phyloP scores from a whole-genome alignment of 2,113 vertebrate genomes.

The Tachysurus fulvidraco region DNA sequence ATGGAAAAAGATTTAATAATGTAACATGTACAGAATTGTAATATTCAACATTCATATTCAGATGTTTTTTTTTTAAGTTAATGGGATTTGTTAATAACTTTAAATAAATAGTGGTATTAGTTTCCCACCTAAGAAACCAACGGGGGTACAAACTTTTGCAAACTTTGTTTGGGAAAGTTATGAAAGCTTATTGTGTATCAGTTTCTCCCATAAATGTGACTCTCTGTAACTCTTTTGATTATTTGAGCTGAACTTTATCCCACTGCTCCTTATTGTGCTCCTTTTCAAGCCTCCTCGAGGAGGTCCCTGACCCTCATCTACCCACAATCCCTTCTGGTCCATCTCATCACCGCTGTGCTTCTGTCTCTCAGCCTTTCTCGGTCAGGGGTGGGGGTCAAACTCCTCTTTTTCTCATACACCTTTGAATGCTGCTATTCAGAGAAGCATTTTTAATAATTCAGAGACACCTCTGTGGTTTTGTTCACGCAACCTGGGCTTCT shows the following conservation, averaged over 20 bases:
- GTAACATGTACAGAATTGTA: neutral
- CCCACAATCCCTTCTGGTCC: neutral
- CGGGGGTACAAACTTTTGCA: neutral
- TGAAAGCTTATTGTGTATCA: neutral
- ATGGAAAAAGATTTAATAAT: neutral
- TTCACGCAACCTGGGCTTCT: slow-evolving; percentile 7
- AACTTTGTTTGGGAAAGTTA: neutral
- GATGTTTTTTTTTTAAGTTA: neutral
- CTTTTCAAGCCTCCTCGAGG: slow-evolving; percentile 6
- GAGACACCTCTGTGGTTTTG: slow-evolving; percentile 43
- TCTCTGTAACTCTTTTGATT: slow-evolving; percentile 2
- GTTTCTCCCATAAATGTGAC: neutral
- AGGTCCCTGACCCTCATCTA: neutral
- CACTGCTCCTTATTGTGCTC: slow-evolving; percentile 40
- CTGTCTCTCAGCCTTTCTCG: slow-evolving; percentile 15
- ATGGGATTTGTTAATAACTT: neutral
- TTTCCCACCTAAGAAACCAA: neutral
- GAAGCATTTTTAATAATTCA: slow-evolving; percentile 46
- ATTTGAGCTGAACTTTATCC: slow-evolving; percentile 47
- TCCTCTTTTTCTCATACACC: neutral
- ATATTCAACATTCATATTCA: neutral
- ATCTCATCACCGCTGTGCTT: neutral
- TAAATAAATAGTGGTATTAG: neutral
- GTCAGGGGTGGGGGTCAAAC: slow-evolving; percentile 19
- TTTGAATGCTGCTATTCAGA: slow-evolving; percentile 31